A percentile compares a stretch with the other conserved stretches of the same genome.
Evolutionary conservation across 2,797 vertebrate species (phyloP).

Genomic region (Coendou prehensilis): DNA sequence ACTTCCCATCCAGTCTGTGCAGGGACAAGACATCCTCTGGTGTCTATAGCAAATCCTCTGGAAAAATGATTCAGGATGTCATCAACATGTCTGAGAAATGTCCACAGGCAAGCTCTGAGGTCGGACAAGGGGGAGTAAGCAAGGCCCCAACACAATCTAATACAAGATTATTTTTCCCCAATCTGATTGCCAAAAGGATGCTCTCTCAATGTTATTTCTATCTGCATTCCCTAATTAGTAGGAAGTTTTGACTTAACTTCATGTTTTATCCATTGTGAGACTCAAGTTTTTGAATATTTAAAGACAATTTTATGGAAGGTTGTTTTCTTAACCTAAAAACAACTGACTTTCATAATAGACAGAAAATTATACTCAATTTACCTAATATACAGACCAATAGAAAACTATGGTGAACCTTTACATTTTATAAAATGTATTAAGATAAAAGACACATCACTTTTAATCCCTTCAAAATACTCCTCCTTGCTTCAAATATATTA

Average conservation of each 20-base stretch:
- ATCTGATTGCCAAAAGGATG: not conserved
- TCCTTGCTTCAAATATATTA: not conserved
- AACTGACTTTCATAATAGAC: not conserved
- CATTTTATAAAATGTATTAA: not conserved
- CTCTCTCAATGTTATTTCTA: not conserved
- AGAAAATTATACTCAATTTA: not conserved
- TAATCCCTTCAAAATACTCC: not conserved
- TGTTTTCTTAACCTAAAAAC: not conserved
- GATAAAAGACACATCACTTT: not conserved
- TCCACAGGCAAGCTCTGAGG: not conserved
- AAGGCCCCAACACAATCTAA: not conserved
- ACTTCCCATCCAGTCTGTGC: not conserved
- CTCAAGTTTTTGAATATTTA: slow-evolving; percentile 1
- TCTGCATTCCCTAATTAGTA: not conserved
- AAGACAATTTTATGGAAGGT: not conserved
- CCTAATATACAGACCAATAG: not conserved
- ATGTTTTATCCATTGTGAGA: not conserved
- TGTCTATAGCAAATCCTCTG: not conserved
- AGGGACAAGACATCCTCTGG: not conserved
- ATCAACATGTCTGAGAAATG: not conserved
- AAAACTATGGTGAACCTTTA: not conserved
- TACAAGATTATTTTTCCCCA: not conserved
- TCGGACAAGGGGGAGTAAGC: not conserved
- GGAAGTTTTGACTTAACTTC: not conserved
- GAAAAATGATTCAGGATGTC: not conserved